Conservation (phyloP, 1,140 invertebrate species). For the Protaetia brevitarsis region DNA sequence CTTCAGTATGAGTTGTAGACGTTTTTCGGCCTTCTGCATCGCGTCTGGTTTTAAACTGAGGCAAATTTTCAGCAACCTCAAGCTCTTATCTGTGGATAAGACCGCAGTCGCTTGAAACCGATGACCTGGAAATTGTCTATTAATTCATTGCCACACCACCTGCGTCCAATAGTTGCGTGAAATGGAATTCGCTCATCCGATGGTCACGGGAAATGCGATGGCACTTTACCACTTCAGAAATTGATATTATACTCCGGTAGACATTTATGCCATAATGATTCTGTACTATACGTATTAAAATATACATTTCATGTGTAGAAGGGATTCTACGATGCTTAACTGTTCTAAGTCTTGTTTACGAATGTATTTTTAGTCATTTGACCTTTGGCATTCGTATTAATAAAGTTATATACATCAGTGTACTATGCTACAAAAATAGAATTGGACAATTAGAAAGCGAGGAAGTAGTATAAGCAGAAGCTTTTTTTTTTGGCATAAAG, state of each 20-base stretch:
- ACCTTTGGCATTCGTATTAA: not conserved
- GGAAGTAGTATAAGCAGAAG: too few species aligned
- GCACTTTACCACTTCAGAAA: too few species aligned
- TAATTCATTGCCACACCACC: conserved; percentile 23
- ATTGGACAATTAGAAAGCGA: too few species aligned
- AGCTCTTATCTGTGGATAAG: not conserved
- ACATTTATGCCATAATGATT: too few species aligned
- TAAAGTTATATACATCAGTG: not conserved
- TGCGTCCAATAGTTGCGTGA: conserved; percentile 15
- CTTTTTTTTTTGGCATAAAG: too few species aligned
- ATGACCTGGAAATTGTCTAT: conserved; percentile 18
- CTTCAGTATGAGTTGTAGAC: conserved; percentile 31
- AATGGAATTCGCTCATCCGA: not conserved
- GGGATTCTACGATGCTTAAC: not conserved
- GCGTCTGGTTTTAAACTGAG: not conserved
- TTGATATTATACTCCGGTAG: too few species aligned
- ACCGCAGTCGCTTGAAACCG: conserved; percentile 22
- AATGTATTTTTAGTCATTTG: not conserved
- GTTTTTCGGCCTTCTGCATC: conserved; percentile 38
- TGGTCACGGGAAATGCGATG: too few species aligned
- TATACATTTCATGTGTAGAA: too few species aligned
- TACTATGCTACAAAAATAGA: not conserved
- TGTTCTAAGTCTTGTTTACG: not conserved
- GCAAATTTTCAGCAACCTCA: not conserved
- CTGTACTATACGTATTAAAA: too few species aligned